Percentiles rank a stretch among this genome's conserved stretches.
phyloP scores from a whole-genome alignment of 2,797 vertebrate species.

The Etheostoma perlongum region DNA sequence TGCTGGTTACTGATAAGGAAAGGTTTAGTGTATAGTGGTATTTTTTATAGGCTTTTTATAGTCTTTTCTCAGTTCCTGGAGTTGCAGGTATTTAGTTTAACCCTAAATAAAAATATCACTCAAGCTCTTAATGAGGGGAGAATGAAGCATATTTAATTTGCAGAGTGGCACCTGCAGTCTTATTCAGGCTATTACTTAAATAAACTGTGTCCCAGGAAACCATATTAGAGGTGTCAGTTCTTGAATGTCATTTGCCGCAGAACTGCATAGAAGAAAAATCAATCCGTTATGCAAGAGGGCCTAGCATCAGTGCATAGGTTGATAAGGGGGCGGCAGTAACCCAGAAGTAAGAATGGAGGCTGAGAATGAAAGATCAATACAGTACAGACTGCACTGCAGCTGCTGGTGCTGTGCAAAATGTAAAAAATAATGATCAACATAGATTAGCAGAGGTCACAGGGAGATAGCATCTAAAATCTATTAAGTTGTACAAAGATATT shows the following conservation, averaged over 20 bases:
- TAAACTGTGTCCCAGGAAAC: slow-evolving; percentile 38
- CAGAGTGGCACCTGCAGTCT: slow-evolving; percentile 31
- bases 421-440: not conserved
- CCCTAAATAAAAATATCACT: slow-evolving; percentile 36
- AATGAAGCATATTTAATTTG: slow-evolving; percentile 47
- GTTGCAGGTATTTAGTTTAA: slow-evolving; percentile 23
- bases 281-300: slow-evolving; percentile 51
- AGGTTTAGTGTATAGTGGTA: not conserved
- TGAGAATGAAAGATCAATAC: slow-evolving; percentile 39
- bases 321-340: slow-evolving; percentile 16
- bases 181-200: slow-evolving; percentile 50
- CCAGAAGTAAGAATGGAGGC: slow-evolving; percentile 29
- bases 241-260: slow-evolving; percentile 57
- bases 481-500: not conserved
- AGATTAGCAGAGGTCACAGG: not conserved
- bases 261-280: slow-evolving; percentile 55
- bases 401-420: not conserved
- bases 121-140: slow-evolving; percentile 32
- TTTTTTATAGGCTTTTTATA: slow-evolving; percentile 22
- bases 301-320: slow-evolving; percentile 28
- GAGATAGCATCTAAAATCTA: not conserved
- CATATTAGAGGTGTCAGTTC: slow-evolving; percentile 49
- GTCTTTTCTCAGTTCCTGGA: slow-evolving; percentile 22
- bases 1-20: slow-evolving; percentile 25
- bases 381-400: slow-evolving; percentile 20